phyloP scores from a whole-genome alignment of 1,140 invertebrate genomes.

The Vollenhovia emeryi region DNA sequence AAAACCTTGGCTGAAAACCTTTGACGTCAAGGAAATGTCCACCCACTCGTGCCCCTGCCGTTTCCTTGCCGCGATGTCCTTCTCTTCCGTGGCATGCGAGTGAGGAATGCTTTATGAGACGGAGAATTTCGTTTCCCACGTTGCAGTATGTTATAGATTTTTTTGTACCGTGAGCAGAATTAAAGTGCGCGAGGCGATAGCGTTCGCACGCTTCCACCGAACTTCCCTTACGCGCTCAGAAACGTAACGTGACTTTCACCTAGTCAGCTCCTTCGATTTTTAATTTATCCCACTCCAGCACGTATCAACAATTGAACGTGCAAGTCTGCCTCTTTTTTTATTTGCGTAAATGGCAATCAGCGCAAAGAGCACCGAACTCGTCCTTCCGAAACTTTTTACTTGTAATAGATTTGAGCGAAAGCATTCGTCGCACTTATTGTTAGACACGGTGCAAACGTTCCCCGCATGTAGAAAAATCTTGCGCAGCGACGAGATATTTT shows the following conservation, averaged over 20 bases:
- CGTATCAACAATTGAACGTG: not conserved
- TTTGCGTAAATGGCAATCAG: not conserved
- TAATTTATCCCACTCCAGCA: not conserved
- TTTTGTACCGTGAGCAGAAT: slow-evolving; percentile 35
- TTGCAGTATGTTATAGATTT: slow-evolving; percentile 56
- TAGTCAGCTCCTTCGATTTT: not conserved
- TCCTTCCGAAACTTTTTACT: not conserved
- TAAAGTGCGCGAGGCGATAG: not conserved
- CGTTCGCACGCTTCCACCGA: not conserved
- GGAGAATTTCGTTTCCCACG: slow-evolving; percentile 43
- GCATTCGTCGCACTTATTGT: not conserved
- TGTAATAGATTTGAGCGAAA: not conserved
- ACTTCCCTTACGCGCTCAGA: not conserved
- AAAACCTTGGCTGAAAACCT: slow-evolving; percentile 42
- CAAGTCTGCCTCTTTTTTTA: not conserved
- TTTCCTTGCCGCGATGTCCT: slow-evolving; percentile 40
- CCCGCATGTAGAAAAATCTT: not conserved
- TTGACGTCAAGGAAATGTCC: slow-evolving; percentile 61
- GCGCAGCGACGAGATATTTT: not conserved
- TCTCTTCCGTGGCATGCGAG: slow-evolving; percentile 20
- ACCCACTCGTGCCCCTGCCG: slow-evolving; percentile 10
- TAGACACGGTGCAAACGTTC: not conserved
- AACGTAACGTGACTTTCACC: not conserved
- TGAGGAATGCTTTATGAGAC: slow-evolving; percentile 58
- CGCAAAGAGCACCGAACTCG: not conserved